phyloP scores from a whole-genome alignment of 2,888 invertebrate genomes.

The Glaucopsyche alexis region DNA sequence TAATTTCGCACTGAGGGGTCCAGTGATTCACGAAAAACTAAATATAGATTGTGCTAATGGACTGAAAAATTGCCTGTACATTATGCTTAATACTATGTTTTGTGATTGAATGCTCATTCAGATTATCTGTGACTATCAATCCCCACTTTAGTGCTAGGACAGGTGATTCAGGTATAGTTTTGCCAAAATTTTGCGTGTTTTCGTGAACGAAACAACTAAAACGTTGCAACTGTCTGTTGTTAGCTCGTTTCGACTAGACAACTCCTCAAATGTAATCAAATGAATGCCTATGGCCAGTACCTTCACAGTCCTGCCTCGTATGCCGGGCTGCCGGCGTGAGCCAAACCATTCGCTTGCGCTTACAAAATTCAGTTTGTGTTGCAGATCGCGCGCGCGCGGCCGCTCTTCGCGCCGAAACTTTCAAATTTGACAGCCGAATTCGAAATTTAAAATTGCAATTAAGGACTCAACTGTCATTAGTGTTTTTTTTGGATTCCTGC shows the following conservation, averaged over 20 bases:
- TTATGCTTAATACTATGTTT: background rate
- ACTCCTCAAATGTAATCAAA: conserved; percentile 45
- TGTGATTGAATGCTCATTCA: background rate
- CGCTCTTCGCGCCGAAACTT: conserved; percentile 68
- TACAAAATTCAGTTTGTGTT: conserved; percentile 75
- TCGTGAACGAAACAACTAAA: background rate
- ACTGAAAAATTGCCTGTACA: background rate
- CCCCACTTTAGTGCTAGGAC: background rate
- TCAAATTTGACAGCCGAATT: conserved; percentile 59
- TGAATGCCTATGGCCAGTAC: conserved; percentile 57
- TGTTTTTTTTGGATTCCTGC: conserved; percentile 45
- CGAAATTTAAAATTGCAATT: conserved; percentile 40
- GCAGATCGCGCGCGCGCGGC: conserved; percentile 73
- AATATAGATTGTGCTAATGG: conserved; percentile 36
- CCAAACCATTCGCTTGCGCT: conserved; percentile 66
- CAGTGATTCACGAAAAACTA: conserved; percentile 35
- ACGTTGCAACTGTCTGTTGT: background rate
- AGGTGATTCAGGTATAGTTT: background rate
- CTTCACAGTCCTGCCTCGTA: conserved; percentile 64
- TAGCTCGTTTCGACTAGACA: conserved; percentile 31
- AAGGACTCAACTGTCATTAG: conserved; percentile 41
- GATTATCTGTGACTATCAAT: background rate
- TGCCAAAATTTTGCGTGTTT: background rate
- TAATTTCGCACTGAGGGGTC: conserved; percentile 45
- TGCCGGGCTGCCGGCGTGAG: conserved; percentile 43